A percentile compares a stretch with the other conserved stretches of the same genome.
Conservation (phyloP, 2,797 vertebrate species). For the Microctenopoma lineatum region DNA sequence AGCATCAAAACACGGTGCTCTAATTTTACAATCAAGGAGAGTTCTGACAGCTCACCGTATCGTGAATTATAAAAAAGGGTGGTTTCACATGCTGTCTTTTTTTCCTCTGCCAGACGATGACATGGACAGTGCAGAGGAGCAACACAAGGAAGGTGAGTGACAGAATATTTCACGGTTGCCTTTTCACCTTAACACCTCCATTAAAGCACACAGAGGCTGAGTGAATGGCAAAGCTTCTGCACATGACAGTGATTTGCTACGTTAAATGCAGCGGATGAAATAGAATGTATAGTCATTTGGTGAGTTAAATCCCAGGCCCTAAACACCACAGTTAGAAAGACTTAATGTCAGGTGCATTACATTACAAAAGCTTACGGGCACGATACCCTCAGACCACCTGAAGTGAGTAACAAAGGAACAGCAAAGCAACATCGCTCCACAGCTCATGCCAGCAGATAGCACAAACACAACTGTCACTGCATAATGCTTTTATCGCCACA, state of each 20-base stretch:
- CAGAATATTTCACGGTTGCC: conserved; percentile 73
- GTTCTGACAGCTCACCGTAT: conserved; percentile 39
- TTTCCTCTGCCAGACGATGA: conserved; percentile 75
- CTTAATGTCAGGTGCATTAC: conserved; percentile 76
- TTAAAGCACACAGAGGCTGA: conserved; percentile 67
- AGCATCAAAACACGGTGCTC: conserved; percentile 23
- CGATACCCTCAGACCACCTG: conserved; percentile 69
- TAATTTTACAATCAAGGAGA: conserved; percentile 45
- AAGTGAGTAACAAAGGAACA: conserved; percentile 69
- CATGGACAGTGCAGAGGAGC: conserved; percentile 75
- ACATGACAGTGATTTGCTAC: conserved; percentile 64
- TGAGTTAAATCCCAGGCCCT: conserved; percentile 61
- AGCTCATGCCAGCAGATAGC: conserved; percentile 46
- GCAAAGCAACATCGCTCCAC: conserved; percentile 56
- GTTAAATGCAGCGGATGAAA: conserved; percentile 60
- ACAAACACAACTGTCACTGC: conserved; percentile 72
- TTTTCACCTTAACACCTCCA: conserved; percentile 75
- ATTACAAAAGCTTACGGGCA: conserved; percentile 71
- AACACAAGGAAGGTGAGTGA: conserved; percentile 83
- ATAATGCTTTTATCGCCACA: conserved; percentile 74
- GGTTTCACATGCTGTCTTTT: conserved; percentile 63
- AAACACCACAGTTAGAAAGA: conserved; percentile 71
- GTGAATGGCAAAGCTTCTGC: conserved; percentile 58
- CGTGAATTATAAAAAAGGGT: conserved; percentile 42
- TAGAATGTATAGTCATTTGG: conserved; percentile 75